phyloP scores from a whole-genome alignment of 1,140 invertebrate species.

The Anoplolepis gracilipes region DNA sequence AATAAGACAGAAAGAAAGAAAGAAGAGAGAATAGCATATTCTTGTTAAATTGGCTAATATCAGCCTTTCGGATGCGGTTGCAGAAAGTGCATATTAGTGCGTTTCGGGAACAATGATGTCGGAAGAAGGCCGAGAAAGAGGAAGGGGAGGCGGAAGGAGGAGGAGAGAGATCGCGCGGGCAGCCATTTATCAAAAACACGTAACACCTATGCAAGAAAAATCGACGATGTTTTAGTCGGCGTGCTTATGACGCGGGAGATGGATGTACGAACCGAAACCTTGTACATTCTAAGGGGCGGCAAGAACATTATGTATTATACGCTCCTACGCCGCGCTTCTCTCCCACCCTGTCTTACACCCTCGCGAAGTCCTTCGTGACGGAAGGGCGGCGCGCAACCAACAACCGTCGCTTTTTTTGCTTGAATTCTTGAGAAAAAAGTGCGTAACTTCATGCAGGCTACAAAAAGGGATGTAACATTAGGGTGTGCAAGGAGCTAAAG shows the following conservation, averaged over 20 bases:
- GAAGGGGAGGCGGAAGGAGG: not conserved
- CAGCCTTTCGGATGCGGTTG: constrained; percentile 1
- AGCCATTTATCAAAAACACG: constrained; percentile 78
- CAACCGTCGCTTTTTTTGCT: constrained; percentile 44
- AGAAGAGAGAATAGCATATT: not conserved
- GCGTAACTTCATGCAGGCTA: constrained; percentile 52
- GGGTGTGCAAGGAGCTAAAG: constrained; percentile 5
- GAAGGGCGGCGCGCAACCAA: constrained; percentile 59
- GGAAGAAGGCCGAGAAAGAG: constrained; percentile 26
- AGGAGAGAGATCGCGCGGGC: constrained; percentile 9
- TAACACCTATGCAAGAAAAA: constrained; percentile 80
- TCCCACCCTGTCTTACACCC: constrained; percentile 25
- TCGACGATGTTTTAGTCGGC: constrained; percentile 78
- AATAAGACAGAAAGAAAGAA: no score
- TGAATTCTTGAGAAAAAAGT: constrained; percentile 51
- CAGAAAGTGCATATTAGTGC: constrained; percentile 31
- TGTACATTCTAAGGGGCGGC: constrained; percentile 72
- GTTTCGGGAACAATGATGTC: constrained; percentile 39
- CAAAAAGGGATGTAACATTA: constrained; percentile 50
- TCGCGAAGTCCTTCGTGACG: constrained; percentile 62
- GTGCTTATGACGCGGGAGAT: constrained; percentile 79
- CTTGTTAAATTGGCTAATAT: constrained; percentile 18
- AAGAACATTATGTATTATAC: constrained; percentile 81
- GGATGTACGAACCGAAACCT: constrained; percentile 77
- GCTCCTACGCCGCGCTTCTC: constrained; percentile 48